Percentiles rank a stretch among this genome's conserved stretches.
These are phyloP conservation scores for Protobothrops mucrosquamatus DNA, from an alignment of 2,113 vertebrate species.

Conservation along the genomic window DNA sequence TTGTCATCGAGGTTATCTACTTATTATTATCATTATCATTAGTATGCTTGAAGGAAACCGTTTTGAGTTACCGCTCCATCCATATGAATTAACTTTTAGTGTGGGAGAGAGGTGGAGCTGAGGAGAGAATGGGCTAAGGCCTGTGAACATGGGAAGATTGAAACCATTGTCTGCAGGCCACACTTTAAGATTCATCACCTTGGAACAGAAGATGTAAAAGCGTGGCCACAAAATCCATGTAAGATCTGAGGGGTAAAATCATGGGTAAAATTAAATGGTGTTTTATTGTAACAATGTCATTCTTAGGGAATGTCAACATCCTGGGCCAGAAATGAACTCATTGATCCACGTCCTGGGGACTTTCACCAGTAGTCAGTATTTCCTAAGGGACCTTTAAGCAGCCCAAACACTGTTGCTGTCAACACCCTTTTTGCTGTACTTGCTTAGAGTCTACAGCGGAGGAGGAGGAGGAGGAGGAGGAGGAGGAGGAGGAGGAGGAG, in stretches of 20 bases:
- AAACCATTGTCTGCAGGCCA: not conserved
- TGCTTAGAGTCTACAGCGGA: constrained; percentile 60
- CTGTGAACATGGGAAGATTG: not conserved
- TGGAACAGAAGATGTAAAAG: not conserved
- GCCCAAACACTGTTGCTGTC: constrained; percentile 64
- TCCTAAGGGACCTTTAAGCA: constrained; percentile 61
- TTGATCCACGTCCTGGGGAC: constrained; percentile 46
- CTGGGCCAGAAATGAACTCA: not conserved
- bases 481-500: constrained; percentile 49
- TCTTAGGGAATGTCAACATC: not conserved
- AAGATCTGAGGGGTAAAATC: not conserved
- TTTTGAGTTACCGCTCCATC: not conserved
- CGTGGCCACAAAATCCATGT: not conserved
- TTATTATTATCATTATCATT: not conserved
- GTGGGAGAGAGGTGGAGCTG: not conserved
- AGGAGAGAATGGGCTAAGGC: not conserved
- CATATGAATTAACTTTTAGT: not conserved
- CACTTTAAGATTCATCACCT: not conserved
- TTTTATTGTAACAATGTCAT: not conserved
- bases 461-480: constrained; percentile 58
- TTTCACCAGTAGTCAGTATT: constrained; percentile 59
- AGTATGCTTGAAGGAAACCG: not conserved
- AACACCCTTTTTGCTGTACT: constrained; percentile 55
- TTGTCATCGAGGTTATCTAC: not conserved
- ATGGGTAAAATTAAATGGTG: not conserved